phyloP scores from a whole-genome alignment of 2,888 invertebrate species.

The Mythimna pallens region DNA sequence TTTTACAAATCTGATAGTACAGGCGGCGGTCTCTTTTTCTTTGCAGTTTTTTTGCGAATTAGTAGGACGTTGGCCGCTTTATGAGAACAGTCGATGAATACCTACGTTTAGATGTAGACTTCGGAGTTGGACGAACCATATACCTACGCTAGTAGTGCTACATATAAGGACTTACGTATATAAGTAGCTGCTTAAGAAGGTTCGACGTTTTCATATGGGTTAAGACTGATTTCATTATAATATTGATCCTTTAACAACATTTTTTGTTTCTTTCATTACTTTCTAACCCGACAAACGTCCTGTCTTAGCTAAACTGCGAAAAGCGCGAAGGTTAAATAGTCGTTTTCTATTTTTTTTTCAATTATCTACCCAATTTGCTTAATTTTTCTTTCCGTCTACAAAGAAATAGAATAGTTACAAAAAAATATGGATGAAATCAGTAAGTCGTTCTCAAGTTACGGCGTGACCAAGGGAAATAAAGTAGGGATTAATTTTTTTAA shows the following conservation, averaged over 20 bases:
- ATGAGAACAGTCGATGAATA: constrained; percentile 41
- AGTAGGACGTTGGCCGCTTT: constrained; percentile 44
- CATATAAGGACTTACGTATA: not conserved
- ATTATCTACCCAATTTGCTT: no score
- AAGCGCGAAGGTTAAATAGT: no score
- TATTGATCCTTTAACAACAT: not conserved
- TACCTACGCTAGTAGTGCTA: not conserved
- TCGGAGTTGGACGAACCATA: constrained; percentile 15
- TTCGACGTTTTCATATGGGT: not conserved
- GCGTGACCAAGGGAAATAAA: no score
- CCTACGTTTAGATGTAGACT: constrained; percentile 27
- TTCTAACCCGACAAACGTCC: no score
- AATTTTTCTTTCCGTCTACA: no score
- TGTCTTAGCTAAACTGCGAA: no score
- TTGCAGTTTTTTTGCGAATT: constrained; percentile 41
- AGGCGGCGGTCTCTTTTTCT: constrained; percentile 44
- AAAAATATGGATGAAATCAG: no score
- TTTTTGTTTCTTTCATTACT: no score
- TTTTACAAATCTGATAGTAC: constrained; percentile 44
- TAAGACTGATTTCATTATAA: not conserved
- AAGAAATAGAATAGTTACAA: no score
- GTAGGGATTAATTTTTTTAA: no score
- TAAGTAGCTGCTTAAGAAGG: not conserved
- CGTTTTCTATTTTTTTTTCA: no score
- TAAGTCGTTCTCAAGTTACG: no score